Evolutionary conservation across 2,888 invertebrate species (phyloP).

Genomic region (Nephrotoma appendiculata): DNA sequence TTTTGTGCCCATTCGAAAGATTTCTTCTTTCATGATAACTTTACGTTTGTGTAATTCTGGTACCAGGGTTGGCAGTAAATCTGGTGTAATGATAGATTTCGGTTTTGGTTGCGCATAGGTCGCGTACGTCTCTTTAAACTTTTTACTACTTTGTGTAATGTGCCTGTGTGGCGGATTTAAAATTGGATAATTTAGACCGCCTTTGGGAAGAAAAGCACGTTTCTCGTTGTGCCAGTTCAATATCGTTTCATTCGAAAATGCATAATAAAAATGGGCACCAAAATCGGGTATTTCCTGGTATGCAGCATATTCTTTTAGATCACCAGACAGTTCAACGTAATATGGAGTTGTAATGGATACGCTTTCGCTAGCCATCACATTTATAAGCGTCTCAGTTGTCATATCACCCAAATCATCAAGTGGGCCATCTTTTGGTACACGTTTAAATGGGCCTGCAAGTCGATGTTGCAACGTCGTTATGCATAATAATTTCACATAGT

Average conservation of each 20-base stretch:
- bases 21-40: not conserved
- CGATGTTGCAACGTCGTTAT: not conserved
- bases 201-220: not conserved
- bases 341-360: not conserved
- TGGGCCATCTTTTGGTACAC: not conserved
- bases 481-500: not conserved
- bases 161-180: not conserved
- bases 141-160: fast-evolving
- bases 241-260: not conserved
- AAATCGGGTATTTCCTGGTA: not conserved
- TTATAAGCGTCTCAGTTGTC: not conserved
- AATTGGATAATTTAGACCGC: not conserved
- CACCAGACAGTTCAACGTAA: not conserved
- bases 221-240: not conserved
- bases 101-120: not conserved
- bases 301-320: not conserved
- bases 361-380: not conserved
- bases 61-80: not conserved
- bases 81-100: no score
- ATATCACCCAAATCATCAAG: not conserved
- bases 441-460: not conserved
- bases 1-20: not conserved
- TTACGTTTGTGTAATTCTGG: not conserved
- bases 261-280: not conserved
- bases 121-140: not conserved